Conservation (phyloP, 2,888 invertebrate genomes). For the Chaetoderma sp. region DNA sequence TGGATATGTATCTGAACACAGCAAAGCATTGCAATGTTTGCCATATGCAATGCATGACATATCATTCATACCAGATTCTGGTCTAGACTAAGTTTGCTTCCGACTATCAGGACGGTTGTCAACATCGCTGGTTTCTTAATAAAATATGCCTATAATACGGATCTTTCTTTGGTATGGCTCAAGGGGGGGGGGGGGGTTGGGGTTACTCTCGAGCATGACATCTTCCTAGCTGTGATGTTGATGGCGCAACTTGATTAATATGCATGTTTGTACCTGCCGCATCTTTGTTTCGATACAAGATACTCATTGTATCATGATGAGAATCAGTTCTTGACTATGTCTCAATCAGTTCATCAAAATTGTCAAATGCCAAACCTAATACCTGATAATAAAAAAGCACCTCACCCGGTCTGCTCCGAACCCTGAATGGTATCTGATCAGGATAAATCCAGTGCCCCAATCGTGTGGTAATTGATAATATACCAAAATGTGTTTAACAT, state of each 20-base stretch:
- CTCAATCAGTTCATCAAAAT: conserved; percentile 22
- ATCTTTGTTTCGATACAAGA: conserved; percentile 21
- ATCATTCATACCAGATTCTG: too few relatives aligned
- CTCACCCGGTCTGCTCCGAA: conserved; percentile 4
- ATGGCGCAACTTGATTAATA: background rate
- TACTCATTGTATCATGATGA: too few relatives aligned
- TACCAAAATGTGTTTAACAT: conserved; percentile 23
- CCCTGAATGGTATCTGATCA: background rate
- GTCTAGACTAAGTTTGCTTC: too few relatives aligned
- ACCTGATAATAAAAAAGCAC: background rate
- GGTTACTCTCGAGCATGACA: background rate
- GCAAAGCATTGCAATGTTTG: too few relatives aligned
- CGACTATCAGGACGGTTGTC: too few relatives aligned
- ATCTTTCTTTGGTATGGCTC: conserved; percentile 21
- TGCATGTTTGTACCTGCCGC: background rate
- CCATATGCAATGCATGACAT: too few relatives aligned
- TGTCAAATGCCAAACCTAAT: conserved; percentile 24
- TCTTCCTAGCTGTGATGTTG: background rate
- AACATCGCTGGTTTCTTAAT: too few relatives aligned
- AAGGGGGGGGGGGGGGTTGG: background rate
- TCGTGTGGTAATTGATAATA: conserved; percentile 12
- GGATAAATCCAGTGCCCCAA: conserved; percentile 17
- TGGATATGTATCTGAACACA: conserved; percentile 21
- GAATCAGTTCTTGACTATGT: conserved; percentile 21
- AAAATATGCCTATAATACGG: too few relatives aligned